Base-by-base conservation (phyloP, 2,797 vertebrate species). In the Tarsius wallacei region DNA sequence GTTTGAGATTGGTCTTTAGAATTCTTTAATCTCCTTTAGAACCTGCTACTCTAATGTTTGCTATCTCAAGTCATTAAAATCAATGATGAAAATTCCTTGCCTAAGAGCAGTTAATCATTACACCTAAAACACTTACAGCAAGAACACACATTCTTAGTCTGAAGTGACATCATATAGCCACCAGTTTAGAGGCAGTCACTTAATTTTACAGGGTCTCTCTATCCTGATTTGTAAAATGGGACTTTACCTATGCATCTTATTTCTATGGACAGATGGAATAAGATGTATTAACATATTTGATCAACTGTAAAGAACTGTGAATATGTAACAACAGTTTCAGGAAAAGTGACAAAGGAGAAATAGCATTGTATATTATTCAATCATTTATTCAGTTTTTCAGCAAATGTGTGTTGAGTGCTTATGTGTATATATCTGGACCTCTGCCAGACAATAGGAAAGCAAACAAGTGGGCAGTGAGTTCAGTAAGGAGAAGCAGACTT, bases 21-120 rank as follows among this genome's bases (percentile, higher is more conserved):
- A 90, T 81, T 81, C 14, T 90, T 91, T 26, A 94, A 90, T 53
- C 7, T 88, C 31, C 84, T 94, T 73, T 11, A 92, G 61, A 93
- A 49, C 10, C 33, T 77, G 13, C 5, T 85, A 19, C 36, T 78
- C 33, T 87, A 64, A 85, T 28, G 61, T 63, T 94, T 66, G 24
- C 36, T 73, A 57, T 70, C 55, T 80, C 7, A 68, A 71, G 14
- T 49, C 57, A 81, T 77, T 64, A 87, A 87, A 92, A 86, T 51
- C 28, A 57, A 16, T 51, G 14, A 42, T 68, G 16, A 1, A 70
- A 82, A 92, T 88, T 61, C 10, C 17, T 87, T 74, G 42, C 61
- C 19, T 83, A 86, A 49, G 21, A 61, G 63, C 15, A 83, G 76
- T 64, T 87, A 84, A 61, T 24, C 19, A 42, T 76, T 66, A 77